Conservation (phyloP, 2,797 vertebrate species). For the Rhodeus uyekii region DNA sequence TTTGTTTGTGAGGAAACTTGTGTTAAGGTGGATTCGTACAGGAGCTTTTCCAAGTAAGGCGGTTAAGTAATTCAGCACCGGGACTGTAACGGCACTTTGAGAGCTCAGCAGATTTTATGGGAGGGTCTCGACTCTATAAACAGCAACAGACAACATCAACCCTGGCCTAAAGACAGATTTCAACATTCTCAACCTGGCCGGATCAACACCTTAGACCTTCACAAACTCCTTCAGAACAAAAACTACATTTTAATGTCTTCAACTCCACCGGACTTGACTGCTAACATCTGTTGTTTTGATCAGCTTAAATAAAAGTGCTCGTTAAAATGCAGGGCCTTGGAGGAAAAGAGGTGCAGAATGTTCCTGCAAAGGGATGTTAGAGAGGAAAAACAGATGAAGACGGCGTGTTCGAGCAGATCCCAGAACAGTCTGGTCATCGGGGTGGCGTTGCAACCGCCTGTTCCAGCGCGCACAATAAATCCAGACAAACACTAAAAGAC, state of each 20-base stretch:
- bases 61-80: constrained; percentile 68
- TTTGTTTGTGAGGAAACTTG: neutral
- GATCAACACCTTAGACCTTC: constrained; percentile 7
- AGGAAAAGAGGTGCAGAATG: neutral
- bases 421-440: constrained; percentile 26
- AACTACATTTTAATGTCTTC: neutral
- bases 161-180: constrained; percentile 56
- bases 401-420: neutral
- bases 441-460: constrained; percentile 2
- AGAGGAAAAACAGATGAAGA: constrained; percentile 43
- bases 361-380: constrained; percentile 26
- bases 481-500: constrained; percentile 5
- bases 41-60: constrained; percentile 60
- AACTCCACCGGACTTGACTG: constrained; percentile 29
- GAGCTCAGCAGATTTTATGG: constrained; percentile 71
- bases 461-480: constrained; percentile 15
- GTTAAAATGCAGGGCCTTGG: constrained; percentile 42
- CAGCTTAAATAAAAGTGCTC: constrained; percentile 38
- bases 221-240: neutral
- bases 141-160: constrained; percentile 63
- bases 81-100: constrained; percentile 62
- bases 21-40: constrained; percentile 1
- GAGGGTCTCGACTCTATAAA: constrained; percentile 70
- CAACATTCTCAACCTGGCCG: constrained; percentile 5
- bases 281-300: constrained; percentile 54